Percentiles rank a stretch among this genome's conserved stretches.
These are phyloP conservation scores for Sebastiscus albofasciatus DNA, from an alignment of 2,797 vertebrate genomes.

Conservation along the genomic window DNA sequence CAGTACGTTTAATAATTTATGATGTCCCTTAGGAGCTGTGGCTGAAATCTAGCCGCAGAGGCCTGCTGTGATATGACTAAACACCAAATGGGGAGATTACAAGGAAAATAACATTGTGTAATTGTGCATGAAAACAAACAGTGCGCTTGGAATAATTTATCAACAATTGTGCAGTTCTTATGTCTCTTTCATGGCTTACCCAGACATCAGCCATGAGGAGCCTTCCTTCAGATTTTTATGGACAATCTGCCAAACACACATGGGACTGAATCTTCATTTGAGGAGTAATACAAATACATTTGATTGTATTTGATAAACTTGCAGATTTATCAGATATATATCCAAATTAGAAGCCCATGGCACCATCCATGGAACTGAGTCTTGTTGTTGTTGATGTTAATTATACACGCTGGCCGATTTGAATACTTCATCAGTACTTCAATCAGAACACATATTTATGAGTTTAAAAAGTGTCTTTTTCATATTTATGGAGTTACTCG, in stretches of 20 bases:
- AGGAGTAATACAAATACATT: background rate
- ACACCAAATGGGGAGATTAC: background rate
- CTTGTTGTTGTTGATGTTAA: background rate
- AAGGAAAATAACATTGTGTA: conserved; percentile 1
- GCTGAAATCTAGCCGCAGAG: conserved; percentile 19
- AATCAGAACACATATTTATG: background rate
- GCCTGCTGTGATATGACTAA: conserved; percentile 13
- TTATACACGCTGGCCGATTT: background rate
- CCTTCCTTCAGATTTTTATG: background rate
- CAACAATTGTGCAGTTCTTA: background rate
- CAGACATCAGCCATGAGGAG: background rate
- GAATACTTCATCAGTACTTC: no score
- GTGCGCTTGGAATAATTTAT: conserved; percentile 10
- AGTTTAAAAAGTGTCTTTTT: background rate
- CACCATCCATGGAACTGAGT: background rate
- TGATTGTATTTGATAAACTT: background rate
- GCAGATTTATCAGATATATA: background rate
- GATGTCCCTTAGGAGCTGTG: conserved; percentile 10
- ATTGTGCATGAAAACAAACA: conserved; percentile 15
- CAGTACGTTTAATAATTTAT: conserved; percentile 32
- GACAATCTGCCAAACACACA: background rate
- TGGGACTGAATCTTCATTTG: background rate
- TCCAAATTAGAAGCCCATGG: background rate
- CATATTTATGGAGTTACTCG: background rate
- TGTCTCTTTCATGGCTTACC: background rate